Conservation (phyloP, 2,113 vertebrate species). For the Cheirogaleus medius region DNA sequence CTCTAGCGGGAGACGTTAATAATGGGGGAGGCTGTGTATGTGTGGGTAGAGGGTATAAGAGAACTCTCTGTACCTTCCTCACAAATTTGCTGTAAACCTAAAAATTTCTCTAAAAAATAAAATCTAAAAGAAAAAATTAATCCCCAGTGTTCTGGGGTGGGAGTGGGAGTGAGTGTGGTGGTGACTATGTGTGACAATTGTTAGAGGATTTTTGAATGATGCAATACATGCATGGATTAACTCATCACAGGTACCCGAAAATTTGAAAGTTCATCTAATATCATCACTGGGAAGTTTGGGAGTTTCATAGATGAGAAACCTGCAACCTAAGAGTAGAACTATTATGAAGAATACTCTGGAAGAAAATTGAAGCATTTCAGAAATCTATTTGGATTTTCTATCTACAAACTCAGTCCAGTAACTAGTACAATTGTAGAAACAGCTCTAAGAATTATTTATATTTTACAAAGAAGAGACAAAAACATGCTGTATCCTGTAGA, state of each 20-base stretch:
- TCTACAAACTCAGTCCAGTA: neutral
- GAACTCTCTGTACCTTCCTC: neutral
- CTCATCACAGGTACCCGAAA: neutral
- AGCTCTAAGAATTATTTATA: neutral
- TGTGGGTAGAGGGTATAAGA: neutral
- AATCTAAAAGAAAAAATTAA: neutral
- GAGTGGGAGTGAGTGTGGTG: neutral
- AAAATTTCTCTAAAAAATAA: neutral
- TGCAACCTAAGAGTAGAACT: neutral
- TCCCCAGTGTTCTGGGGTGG: neutral
- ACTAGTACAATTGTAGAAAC: neutral
- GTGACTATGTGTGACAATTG: neutral
- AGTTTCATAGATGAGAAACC: neutral
- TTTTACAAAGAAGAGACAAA: conserved; percentile 26
- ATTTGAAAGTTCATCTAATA: conserved; percentile 18
- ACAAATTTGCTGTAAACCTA: neutral
- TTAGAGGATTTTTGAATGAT: neutral
- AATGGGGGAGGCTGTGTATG: neutral
- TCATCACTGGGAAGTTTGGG: neutral
- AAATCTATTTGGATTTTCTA: neutral
- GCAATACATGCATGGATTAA: neutral
- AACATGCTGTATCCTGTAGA: neutral
- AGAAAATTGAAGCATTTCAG: conserved; percentile 35
- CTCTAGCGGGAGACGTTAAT: neutral
- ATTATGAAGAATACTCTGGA: neutral